These are phyloP conservation scores for Anolis apletophallus DNA, from an alignment of 2,797 vertebrate species.

Conservation along the genomic window DNA sequence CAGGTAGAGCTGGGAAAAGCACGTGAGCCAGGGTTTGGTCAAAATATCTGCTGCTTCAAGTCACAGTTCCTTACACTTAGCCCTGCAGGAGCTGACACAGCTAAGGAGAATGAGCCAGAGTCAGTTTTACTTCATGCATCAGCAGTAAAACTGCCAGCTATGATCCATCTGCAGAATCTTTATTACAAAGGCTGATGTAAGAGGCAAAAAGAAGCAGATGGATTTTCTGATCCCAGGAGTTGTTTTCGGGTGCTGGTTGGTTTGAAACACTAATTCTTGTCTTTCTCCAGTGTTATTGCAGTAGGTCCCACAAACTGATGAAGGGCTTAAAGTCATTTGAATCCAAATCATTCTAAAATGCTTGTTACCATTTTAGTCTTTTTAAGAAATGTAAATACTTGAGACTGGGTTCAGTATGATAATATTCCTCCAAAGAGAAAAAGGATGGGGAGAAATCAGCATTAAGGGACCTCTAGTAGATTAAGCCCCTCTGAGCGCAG, in stretches of 20 bases:
- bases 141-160: constrained; percentile 59
- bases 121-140: constrained; percentile 71
- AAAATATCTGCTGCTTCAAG: constrained; percentile 45
- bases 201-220: constrained; percentile 60
- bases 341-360: background rate
- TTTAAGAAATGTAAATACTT: background rate
- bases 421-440: background rate
- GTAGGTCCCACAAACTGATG: constrained; percentile 39
- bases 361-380: background rate
- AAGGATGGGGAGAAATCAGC: background rate
- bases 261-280: constrained; percentile 23
- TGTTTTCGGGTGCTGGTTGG: constrained; percentile 40
- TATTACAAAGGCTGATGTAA: constrained; percentile 64
- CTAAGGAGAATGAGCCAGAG: constrained; percentile 56
- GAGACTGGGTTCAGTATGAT: background rate
- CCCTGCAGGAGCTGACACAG: constrained; percentile 67
- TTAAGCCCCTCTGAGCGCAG: too few relatives aligned
- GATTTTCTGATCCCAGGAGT: constrained; percentile 43
- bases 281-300: constrained; percentile 17
- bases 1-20: constrained; percentile 15
- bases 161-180: constrained; percentile 59
- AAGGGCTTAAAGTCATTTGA: constrained; percentile 47
- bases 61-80: constrained; percentile 53
- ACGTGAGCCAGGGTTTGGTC: constrained; percentile 49
- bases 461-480: too few relatives aligned